These are phyloP conservation scores for Neogale vison DNA, from an alignment of 2,113 vertebrate genomes.

Conservation along the genomic window DNA sequence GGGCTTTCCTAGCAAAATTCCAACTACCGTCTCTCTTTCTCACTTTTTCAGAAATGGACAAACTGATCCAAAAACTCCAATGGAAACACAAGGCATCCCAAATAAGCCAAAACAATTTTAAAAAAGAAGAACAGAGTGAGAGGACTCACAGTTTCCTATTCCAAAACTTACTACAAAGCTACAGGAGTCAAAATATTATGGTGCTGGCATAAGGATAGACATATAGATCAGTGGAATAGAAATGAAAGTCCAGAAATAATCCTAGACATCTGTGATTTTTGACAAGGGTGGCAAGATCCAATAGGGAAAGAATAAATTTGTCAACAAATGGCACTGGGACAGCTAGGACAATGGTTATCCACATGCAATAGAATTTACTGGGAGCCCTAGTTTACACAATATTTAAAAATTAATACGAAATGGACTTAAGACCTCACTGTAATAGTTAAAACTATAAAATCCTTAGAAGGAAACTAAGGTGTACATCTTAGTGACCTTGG, in stretches of 20 bases:
- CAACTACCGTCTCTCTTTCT: neutral
- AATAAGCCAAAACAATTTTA: neutral
- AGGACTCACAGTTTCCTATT: neutral
- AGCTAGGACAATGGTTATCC: neutral
- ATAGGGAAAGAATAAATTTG: neutral
- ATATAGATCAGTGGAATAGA: neutral
- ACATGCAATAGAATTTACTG: neutral
- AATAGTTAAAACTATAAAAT: neutral
- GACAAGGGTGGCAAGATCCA: neutral
- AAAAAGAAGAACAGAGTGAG: neutral
- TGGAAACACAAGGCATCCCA: neutral
- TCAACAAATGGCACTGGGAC: neutral
- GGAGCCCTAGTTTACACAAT: neutral
- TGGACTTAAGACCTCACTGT: neutral
- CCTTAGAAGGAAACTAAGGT: neutral
- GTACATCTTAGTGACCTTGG: neutral
- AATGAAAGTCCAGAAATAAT: neutral
- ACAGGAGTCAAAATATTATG: neutral
- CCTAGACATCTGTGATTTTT: neutral
- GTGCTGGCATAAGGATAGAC: neutral
- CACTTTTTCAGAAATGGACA: neutral
- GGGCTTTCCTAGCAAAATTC: neutral
- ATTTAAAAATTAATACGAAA: neutral
- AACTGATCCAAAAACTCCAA: neutral
- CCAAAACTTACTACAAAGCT: neutral